phyloP scores from a whole-genome alignment of 2,888 invertebrate genomes.

The Lycia hirtaria region DNA sequence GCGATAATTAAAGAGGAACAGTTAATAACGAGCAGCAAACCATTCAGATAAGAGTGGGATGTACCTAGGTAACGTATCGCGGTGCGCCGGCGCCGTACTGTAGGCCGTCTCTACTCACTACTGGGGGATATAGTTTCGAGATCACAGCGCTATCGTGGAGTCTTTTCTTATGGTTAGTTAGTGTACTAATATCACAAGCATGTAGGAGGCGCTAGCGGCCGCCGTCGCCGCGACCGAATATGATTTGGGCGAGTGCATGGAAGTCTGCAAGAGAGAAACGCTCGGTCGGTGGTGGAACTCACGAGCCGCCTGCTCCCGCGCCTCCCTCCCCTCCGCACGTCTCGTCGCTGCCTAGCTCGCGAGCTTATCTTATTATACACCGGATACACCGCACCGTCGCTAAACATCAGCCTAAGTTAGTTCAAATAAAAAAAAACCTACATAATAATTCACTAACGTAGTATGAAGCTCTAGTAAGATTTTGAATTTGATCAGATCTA shows the following conservation, averaged over 20 bases:
- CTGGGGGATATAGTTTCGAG: constrained; percentile 73
- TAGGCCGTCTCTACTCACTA: constrained; percentile 69
- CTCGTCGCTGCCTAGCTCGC: too few relatives aligned
- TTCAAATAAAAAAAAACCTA: too few relatives aligned
- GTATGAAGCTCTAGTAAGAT: too few relatives aligned
- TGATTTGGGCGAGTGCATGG: constrained; percentile 90
- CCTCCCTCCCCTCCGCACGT: neutral
- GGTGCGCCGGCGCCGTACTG: constrained; percentile 58
- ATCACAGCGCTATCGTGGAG: constrained; percentile 77
- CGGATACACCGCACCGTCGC: too few relatives aligned
- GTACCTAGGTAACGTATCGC: constrained; percentile 76
- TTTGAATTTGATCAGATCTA: too few relatives aligned
- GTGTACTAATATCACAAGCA: constrained; percentile 65
- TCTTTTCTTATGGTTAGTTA: constrained; percentile 75
- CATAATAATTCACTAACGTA: too few relatives aligned
- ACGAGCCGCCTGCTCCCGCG: constrained; percentile 18
- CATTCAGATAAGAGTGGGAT: constrained; percentile 76
- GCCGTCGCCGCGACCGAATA: constrained; percentile 87
- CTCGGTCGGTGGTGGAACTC: constrained; percentile 62
- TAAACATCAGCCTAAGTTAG: too few relatives aligned
- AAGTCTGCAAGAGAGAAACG: constrained; percentile 89
- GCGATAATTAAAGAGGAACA: constrained; percentile 70
- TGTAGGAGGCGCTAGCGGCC: constrained; percentile 78
- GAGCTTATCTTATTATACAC: too few relatives aligned
- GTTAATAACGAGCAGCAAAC: constrained; percentile 84